A percentile compares a stretch with the other conserved stretches of the same genome.
phyloP scores from a whole-genome alignment of 2,888 invertebrate species.

The Halictus quadricinctus region DNA sequence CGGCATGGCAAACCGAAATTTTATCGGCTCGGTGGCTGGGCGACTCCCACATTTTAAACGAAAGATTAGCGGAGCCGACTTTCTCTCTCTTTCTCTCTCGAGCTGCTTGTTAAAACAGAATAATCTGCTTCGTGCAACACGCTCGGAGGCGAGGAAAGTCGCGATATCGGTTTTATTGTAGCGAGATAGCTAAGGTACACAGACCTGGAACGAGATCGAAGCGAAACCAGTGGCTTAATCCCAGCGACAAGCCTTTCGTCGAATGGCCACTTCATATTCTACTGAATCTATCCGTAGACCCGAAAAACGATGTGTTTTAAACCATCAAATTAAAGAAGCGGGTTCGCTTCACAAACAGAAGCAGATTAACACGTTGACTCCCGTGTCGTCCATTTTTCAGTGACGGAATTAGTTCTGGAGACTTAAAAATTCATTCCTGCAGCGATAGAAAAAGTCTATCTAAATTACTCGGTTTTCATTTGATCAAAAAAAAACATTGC shows the following conservation, averaged over 20 bases:
- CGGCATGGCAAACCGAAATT: background rate
- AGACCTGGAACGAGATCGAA: background rate
- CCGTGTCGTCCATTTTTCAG: too few species aligned
- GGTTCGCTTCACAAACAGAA: background rate
- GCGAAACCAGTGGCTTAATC: background rate
- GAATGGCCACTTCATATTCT: background rate
- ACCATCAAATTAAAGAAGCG: background rate
- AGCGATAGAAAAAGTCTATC: too few species aligned
- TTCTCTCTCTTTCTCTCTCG: background rate
- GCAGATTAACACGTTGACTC: too few species aligned
- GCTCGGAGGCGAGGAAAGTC: background rate
- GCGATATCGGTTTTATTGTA: conserved; percentile 10
- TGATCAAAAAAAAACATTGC: too few species aligned
- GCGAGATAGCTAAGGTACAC: conserved; percentile 6
- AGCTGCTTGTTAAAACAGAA: conserved; percentile 7
- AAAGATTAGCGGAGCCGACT: background rate
- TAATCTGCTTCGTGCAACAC: background rate
- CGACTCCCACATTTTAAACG: conserved; percentile 31
- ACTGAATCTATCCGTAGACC: too few species aligned
- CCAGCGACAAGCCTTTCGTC: background rate
- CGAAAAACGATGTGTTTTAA: background rate
- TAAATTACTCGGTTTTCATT: too few species aligned
- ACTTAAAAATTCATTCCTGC: too few species aligned
- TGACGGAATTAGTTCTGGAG: too few species aligned
- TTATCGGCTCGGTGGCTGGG: conserved; percentile 10